phyloP scores from a whole-genome alignment of 2,888 invertebrate genomes.

The Saturnia japonica region DNA sequence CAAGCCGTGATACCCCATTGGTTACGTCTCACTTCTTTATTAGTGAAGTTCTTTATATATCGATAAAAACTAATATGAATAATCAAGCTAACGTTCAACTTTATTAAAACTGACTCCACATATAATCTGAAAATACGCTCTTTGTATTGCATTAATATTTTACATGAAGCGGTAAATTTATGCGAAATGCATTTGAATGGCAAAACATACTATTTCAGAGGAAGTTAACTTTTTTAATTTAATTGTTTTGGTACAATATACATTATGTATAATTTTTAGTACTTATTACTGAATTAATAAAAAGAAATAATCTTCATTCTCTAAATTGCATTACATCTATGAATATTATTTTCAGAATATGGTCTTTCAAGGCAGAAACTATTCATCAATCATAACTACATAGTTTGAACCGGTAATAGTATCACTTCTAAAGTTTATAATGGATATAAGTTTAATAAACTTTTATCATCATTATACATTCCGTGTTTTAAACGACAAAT shows the following conservation, averaged over 20 bases:
- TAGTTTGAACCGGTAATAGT: not conserved
- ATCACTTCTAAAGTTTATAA: too few species aligned
- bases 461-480: not conserved
- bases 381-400: not conserved
- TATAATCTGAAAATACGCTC: too few species aligned
- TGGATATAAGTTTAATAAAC: too few species aligned
- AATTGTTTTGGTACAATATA: too few species aligned
- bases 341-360: not conserved
- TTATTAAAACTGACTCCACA: not conserved
- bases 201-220: too few species aligned
- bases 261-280: too few species aligned
- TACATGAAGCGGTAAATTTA: too few species aligned
- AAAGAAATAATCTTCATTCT: not conserved
- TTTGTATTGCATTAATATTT: too few species aligned
- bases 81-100: not conserved
- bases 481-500: too few species aligned
- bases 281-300: not conserved
- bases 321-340: not conserved
- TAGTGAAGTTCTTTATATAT: slow-evolving; percentile 46
- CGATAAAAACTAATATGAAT: slow-evolving; percentile 22
- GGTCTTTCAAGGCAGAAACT: too few species aligned
- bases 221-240: too few species aligned
- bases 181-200: too few species aligned
- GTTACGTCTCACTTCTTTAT: slow-evolving; percentile 80
- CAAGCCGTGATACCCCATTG: slow-evolving; percentile 79